Evolutionary conservation across 2,113 vertebrate genomes (phyloP).

Genomic region (Aegotheles bennettii): DNA sequence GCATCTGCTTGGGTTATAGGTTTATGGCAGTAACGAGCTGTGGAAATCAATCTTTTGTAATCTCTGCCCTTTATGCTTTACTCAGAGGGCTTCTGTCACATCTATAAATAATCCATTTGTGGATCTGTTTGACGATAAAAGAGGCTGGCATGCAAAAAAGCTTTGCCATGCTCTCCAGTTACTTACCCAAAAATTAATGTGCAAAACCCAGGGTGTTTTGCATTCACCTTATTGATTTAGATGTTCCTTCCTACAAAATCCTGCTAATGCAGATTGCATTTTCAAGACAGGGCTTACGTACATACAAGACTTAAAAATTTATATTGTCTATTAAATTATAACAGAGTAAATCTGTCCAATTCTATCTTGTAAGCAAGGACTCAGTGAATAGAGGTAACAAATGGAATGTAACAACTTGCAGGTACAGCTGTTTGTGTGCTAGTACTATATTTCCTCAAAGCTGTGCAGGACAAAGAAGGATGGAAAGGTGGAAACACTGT

Average conservation of each 20-base stretch:
- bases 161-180: slow-evolving; percentile 8
- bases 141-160: slow-evolving; percentile 21
- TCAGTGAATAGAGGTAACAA: background rate
- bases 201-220: background rate
- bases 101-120: slow-evolving; percentile 62
- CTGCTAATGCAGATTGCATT: slow-evolving; percentile 19
- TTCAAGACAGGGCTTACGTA: background rate
- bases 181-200: slow-evolving; percentile 22
- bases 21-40: slow-evolving; percentile 58
- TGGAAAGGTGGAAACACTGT: background rate
- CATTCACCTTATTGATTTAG: slow-evolving; percentile 41
- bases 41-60: slow-evolving; percentile 70
- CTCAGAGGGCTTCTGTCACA: slow-evolving; percentile 36
- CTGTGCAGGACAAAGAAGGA: background rate
- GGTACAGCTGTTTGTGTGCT: background rate
- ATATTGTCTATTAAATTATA: slow-evolving; percentile 26
- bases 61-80: slow-evolving; percentile 64
- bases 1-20: slow-evolving; percentile 50
- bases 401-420: background rate
- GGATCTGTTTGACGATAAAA: slow-evolving; percentile 55
- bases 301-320: slow-evolving; percentile 16
- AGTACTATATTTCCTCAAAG: background rate
- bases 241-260: background rate
- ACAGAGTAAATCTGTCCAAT: background rate
- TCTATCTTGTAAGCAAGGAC: background rate